Evolutionary conservation across 2,888 invertebrate genomes (phyloP).

Genomic region (Phyllotreta cruciferae): DNA sequence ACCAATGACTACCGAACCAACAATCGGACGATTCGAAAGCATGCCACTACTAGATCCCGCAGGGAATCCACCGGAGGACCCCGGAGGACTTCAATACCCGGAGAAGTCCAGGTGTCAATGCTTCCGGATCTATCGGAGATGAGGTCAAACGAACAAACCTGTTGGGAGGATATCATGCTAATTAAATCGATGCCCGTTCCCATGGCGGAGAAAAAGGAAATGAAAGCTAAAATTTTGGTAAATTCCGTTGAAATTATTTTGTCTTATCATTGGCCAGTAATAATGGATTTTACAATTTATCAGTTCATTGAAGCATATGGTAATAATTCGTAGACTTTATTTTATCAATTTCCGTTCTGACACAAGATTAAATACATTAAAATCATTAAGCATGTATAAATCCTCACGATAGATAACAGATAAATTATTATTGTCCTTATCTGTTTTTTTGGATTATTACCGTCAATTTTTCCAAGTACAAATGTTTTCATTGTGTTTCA

Average conservation of each 20-base stretch:
- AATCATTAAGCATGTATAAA: not conserved
- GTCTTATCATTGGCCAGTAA: not conserved
- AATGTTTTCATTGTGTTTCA: slow-evolving; percentile 16
- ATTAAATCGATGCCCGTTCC: slow-evolving; percentile 85
- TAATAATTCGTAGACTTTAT: too few relatives aligned
- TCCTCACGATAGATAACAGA: too few relatives aligned
- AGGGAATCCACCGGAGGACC: slow-evolving; percentile 63
- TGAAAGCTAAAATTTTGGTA: slow-evolving; percentile 81
- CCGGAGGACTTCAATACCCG: slow-evolving; percentile 63
- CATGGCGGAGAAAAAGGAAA: slow-evolving; percentile 81
- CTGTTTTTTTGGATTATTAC: not conserved
- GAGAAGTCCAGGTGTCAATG: slow-evolving; percentile 64
- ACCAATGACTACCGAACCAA: slow-evolving; percentile 65
- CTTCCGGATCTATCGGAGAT: slow-evolving; percentile 83
- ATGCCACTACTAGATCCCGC: slow-evolving; percentile 63
- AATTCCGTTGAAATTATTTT: slow-evolving; percentile 31
- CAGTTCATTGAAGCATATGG: not conserved
- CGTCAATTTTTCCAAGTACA: not conserved
- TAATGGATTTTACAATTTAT: not conserved
- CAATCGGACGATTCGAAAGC: slow-evolving; percentile 70
- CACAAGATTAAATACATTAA: not conserved
- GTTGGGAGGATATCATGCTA: slow-evolving; percentile 87
- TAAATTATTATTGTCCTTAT: too few relatives aligned
- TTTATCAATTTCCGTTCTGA: too few relatives aligned
- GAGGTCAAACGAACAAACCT: slow-evolving; percentile 79